Percentiles rank a stretch among this genome's conserved stretches.
phyloP scores from a whole-genome alignment of 2,113 vertebrate species.

The Myotis lucifugus region DNA sequence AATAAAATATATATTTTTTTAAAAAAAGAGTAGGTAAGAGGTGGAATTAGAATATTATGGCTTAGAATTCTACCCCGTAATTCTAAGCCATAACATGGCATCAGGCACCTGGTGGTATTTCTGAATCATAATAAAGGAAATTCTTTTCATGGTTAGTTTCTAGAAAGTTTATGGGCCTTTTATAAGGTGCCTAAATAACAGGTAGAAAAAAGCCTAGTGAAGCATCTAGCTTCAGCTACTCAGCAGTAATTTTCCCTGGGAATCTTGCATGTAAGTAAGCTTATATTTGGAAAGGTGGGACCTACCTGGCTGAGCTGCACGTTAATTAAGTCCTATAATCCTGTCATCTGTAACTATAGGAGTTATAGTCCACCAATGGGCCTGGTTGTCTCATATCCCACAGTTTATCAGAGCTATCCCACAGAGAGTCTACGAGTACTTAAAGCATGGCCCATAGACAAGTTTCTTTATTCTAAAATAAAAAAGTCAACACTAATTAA shows the following conservation, averaged over 20 bases:
- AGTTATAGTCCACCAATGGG: not conserved
- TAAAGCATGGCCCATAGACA: not conserved
- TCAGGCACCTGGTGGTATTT: not conserved
- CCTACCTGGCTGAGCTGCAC: not conserved
- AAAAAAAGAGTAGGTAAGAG: not conserved
- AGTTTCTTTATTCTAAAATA: constrained; percentile 42
- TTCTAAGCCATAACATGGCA: constrained; percentile 18
- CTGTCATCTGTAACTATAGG: not conserved
- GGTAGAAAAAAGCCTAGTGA: not conserved
- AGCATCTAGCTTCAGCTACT: not conserved
- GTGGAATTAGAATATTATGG: not conserved
- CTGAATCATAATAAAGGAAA: constrained; percentile 29
- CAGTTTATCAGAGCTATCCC: not conserved
- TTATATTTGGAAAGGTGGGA: not conserved
- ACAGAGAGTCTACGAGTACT: not conserved
- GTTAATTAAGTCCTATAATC: not conserved
- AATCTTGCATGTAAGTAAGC: not conserved
- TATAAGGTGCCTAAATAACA: not conserved
- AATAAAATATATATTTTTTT: no score
- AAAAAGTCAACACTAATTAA: constrained; percentile 8
- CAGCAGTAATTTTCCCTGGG: not conserved
- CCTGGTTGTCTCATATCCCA: not conserved
- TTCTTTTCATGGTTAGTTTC: not conserved
- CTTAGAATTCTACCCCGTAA: not conserved
- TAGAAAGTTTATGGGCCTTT: constrained; percentile 26